Evolutionary conservation across 1,140 invertebrate genomes (phyloP).

Genomic region (Tenebrio molitor): DNA sequence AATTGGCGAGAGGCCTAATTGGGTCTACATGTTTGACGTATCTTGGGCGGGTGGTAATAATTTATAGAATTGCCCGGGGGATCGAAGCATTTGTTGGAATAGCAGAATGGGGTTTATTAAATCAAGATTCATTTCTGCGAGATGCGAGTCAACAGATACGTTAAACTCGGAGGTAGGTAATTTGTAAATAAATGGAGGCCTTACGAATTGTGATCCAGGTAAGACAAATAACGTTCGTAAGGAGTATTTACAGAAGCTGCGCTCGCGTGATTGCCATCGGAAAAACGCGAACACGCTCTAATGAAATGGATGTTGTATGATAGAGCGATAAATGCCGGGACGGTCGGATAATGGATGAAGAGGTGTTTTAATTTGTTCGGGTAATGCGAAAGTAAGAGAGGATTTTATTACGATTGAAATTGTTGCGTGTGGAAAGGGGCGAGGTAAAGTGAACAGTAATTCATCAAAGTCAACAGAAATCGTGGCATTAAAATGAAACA

Average conservation of each 20-base stretch:
- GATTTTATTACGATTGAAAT: slow-evolving; percentile 45
- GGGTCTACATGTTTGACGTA: slow-evolving; percentile 19
- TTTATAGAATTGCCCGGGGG: slow-evolving; percentile 17
- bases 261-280: slow-evolving; percentile 24
- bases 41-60: slow-evolving; percentile 8
- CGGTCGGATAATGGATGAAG: slow-evolving; percentile 35
- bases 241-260: slow-evolving; percentile 31
- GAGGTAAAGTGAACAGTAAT: slow-evolving; percentile 58
- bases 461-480: slow-evolving; percentile 62
- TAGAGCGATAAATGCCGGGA: slow-evolving; percentile 35
- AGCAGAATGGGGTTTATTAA: slow-evolving; percentile 32
- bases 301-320: slow-evolving; percentile 35
- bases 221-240: slow-evolving; percentile 29
- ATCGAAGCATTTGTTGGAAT: slow-evolving; percentile 34
- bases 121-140: slow-evolving; percentile 34
- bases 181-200: slow-evolving; percentile 39
- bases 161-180: slow-evolving; percentile 28
- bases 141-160: slow-evolving; percentile 35
- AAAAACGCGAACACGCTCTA: slow-evolving; percentile 4
- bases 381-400: slow-evolving; percentile 34
- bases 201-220: slow-evolving; percentile 33
- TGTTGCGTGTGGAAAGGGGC: slow-evolving; percentile 58
- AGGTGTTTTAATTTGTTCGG: slow-evolving; percentile 35
- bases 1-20: slow-evolving; percentile 17
- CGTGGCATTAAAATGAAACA: slow-evolving; percentile 61